Evolutionary conservation across 2,888 invertebrate genomes (phyloP).

Genomic region (Chrysomela aeneicollis): DNA sequence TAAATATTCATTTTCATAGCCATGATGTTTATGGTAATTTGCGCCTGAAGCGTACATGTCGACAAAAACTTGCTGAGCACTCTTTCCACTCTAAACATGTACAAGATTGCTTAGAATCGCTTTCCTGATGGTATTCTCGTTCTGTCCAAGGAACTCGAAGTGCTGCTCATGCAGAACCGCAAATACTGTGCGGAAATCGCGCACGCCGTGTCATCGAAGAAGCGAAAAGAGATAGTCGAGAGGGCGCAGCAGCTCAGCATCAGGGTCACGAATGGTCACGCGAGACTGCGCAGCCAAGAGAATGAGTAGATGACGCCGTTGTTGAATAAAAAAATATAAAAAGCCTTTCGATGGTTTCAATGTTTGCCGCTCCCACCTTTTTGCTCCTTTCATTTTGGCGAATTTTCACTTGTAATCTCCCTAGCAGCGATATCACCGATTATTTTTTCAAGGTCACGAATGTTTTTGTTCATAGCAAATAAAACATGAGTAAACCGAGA

Average conservation of each 20-base stretch:
- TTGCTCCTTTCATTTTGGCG: no score
- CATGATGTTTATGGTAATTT: constrained; percentile 61
- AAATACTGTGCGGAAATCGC: constrained; percentile 98
- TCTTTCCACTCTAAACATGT: neutral
- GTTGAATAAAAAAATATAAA: neutral
- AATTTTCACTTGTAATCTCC: no score
- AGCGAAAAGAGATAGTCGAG: constrained; percentile 94
- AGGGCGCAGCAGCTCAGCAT: constrained; percentile 96
- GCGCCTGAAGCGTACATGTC: constrained; percentile 58
- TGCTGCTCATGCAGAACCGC: constrained; percentile 98
- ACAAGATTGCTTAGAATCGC: neutral
- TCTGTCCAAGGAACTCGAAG: constrained; percentile 84
- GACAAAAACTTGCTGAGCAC: constrained; percentile 45
- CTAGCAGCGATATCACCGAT: no score
- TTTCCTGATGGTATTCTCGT: constrained; percentile 1
- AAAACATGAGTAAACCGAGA: no score
- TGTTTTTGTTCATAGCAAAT: no score
- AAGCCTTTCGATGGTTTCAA: neutral
- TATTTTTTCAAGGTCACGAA: no score
- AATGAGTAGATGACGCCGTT: constrained; percentile 79
- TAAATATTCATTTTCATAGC: no score
- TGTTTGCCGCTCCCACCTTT: no score
- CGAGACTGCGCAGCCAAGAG: constrained; percentile 97
- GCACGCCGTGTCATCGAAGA: constrained; percentile 97
- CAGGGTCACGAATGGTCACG: constrained; percentile 94